Conservation (phyloP, 2,113 vertebrate species). For the Trematocara zebra region DNA sequence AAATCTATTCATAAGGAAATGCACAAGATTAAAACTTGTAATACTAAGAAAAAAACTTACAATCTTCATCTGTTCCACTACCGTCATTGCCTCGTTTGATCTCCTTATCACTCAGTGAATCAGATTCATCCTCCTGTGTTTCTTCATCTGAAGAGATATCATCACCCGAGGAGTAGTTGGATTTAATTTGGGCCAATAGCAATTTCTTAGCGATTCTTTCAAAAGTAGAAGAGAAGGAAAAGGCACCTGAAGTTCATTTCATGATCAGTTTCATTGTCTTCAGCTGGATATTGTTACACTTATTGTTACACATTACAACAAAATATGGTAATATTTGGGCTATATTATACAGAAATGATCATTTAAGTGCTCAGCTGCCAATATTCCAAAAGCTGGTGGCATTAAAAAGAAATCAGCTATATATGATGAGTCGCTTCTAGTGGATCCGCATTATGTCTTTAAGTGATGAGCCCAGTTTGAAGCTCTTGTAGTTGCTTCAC, state of each 20-base stretch:
- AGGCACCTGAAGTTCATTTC: slow-evolving; percentile 57
- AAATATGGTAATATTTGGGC: neutral
- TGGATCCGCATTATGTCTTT: neutral
- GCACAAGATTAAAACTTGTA: neutral
- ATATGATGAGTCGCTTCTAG: neutral
- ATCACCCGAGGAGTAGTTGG: slow-evolving; percentile 84
- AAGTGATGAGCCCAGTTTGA: neutral
- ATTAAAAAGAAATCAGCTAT: neutral
- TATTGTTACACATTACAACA: neutral
- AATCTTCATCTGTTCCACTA: slow-evolving; percentile 53
- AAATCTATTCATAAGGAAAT: neutral
- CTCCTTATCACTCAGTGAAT: slow-evolving; percentile 68
- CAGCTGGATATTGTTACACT: neutral
- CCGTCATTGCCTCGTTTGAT: slow-evolving; percentile 41
- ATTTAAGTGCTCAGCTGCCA: neutral
- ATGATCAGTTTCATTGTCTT: slow-evolving; percentile 26
- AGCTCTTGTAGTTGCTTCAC: neutral
- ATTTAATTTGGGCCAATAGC: slow-evolving; percentile 97
- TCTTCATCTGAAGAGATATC: slow-evolving; percentile 84
- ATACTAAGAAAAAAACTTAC: slow-evolving; percentile 63
- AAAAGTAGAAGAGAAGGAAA: slow-evolving; percentile 64
- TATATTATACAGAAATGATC: neutral
- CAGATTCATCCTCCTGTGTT: slow-evolving; percentile 44
- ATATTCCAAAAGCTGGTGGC: neutral
- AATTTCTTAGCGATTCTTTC: slow-evolving; percentile 99